Percentiles rank a stretch among this genome's conserved stretches.
phyloP scores from a whole-genome alignment of 2,113 vertebrate genomes.

The Jaculus jaculus region DNA sequence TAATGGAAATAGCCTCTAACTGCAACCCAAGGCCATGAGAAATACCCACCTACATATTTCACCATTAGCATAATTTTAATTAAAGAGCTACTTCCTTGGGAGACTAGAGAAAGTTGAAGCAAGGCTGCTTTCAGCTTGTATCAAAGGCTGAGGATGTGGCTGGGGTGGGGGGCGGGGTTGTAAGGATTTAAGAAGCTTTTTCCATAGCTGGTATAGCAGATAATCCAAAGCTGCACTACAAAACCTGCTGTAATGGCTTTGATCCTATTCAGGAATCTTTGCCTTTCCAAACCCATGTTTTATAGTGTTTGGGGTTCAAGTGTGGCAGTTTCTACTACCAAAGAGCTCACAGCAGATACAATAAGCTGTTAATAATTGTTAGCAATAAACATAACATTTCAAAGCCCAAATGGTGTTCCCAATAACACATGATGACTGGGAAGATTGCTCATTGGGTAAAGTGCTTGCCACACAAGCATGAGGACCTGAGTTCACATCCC shows the following conservation, averaged over 20 bases:
- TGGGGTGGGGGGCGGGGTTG: neutral
- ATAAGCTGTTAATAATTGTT: neutral
- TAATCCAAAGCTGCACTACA: neutral
- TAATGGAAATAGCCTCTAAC: constrained; percentile 27
- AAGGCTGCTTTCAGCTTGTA: constrained; percentile 17
- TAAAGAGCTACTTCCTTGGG: constrained; percentile 31
- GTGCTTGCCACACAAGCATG: too few relatives aligned
- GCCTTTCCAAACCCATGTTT: neutral
- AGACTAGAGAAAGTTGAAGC: neutral
- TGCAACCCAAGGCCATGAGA: neutral
- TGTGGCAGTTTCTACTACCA: neutral
- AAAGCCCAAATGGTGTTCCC: constrained; percentile 10
- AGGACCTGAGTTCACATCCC: too few relatives aligned
- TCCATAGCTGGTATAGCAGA: neutral
- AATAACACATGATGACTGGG: neutral
- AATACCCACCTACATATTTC: neutral
- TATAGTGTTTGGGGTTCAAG: neutral
- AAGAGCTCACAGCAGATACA: neutral
- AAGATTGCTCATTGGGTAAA: neutral
- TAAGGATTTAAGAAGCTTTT: neutral
- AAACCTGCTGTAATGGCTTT: neutral
- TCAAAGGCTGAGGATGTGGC: neutral
- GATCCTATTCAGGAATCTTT: neutral
- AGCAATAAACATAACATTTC: constrained; percentile 11
- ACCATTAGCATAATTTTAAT: neutral